Conservation (phyloP, 2,797 vertebrate genomes). For the Molossus molossus region DNA sequence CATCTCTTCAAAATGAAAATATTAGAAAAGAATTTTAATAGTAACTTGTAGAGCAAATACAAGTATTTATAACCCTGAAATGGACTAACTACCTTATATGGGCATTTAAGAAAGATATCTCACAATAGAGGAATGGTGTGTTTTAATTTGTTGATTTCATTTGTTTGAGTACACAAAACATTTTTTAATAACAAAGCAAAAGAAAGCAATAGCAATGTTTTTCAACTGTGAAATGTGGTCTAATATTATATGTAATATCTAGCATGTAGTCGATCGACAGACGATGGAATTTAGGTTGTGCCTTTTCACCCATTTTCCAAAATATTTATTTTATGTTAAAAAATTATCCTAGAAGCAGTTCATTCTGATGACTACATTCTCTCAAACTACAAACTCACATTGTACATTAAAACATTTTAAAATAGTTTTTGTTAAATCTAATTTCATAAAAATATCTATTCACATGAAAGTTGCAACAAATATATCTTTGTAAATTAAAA, state of each 20-base stretch:
- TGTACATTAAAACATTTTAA: not conserved
- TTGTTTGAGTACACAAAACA: not conserved
- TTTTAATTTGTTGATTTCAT: not conserved
- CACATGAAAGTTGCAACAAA: not conserved
- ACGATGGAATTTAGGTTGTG: not conserved
- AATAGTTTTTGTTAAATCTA: not conserved
- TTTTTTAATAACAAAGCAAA: not conserved
- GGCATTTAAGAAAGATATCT: not conserved
- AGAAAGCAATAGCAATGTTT: not conserved
- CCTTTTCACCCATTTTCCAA: not conserved
- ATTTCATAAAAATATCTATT: not conserved
- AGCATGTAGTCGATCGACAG: not conserved
- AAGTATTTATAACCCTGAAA: not conserved
- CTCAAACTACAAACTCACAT: not conserved
- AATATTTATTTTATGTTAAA: not conserved
- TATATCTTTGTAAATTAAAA: conserved; percentile 12
- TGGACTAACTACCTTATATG: not conserved
- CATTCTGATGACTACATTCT: not conserved
- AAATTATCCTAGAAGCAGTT: not conserved
- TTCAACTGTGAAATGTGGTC: not conserved
- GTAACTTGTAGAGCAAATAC: not conserved
- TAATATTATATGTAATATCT: not conserved
- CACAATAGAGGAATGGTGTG: not conserved
- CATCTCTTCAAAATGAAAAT: conserved; percentile 33
- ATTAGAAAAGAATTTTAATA: not conserved